Percentiles rank a stretch among this genome's conserved stretches.
These are phyloP conservation scores for Mamestra configurata DNA, from an alignment of 1,140 invertebrate genomes.

Conservation along the genomic window DNA sequence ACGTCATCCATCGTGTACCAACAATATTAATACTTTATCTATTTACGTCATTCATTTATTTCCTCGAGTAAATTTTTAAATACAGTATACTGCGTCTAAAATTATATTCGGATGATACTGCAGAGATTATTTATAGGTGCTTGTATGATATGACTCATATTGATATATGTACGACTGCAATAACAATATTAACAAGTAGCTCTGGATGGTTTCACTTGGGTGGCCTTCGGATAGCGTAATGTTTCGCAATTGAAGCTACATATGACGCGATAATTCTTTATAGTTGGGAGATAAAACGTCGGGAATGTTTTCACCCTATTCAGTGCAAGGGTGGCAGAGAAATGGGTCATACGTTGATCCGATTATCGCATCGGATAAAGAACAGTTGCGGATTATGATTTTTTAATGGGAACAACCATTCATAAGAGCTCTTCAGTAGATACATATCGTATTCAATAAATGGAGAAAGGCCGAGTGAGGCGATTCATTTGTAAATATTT, in stretches of 20 bases:
- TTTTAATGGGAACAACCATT: neutral
- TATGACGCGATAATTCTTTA: slow-evolving; percentile 8
- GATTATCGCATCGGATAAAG: slow-evolving; percentile 18
- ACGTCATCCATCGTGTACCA: neutral
- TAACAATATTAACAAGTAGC: slow-evolving; percentile 32
- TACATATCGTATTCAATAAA: no score
- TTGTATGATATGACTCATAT: slow-evolving; percentile 31
- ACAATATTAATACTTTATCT: neutral
- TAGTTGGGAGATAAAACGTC: neutral
- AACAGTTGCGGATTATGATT: neutral
- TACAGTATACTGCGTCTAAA: slow-evolving; percentile 12
- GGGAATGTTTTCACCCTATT: slow-evolving; percentile 3
- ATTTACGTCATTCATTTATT: neutral
- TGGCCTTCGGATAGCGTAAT: slow-evolving; percentile 20
- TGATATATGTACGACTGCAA: slow-evolving; percentile 21
- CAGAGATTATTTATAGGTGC: slow-evolving; percentile 35
- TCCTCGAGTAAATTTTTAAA: neutral
- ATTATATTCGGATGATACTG: slow-evolving; percentile 23
- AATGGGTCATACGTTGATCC: slow-evolving; percentile 26
- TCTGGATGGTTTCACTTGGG: slow-evolving; percentile 11
- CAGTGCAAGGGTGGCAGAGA: slow-evolving; percentile 9
- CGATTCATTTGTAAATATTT: no score
- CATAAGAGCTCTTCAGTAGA: neutral
- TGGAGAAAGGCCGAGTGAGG: no score
- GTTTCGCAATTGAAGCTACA: slow-evolving; percentile 2